Evolutionary conservation across 1,140 invertebrate genomes (phyloP), one percentile per base, ranked within the genome.

Genomic region (Micrasema longulum): DNA sequence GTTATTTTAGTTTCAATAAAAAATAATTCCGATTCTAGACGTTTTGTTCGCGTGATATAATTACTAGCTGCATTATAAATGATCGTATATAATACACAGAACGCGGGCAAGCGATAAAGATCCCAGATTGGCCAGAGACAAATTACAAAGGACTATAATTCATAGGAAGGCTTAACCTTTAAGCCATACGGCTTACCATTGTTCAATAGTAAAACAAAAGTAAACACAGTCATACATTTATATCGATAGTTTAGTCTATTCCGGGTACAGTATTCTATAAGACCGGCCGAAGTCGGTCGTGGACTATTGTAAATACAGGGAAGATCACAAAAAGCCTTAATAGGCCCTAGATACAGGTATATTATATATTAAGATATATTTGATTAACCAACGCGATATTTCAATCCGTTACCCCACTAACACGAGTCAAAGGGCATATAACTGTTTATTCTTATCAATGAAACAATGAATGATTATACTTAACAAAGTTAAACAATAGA

Each of bases 61-160:
- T 11, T 18, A 20, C 48, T 22, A 14, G 48, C 20, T 18, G 48
- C 20, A 52, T 69, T 62, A 53, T 60, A 69, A 63, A 65, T n/a
- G n/a, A n/a, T n/a, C n/a, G n/a, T n/a, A n/a, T n/a, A n/a, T n/a
- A n/a, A n/a, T n/a, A n/a, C n/a, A n/a, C n/a, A n/a, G n/a, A n/a
- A n/a, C n/a, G n/a, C n/a, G 45, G 64, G 50, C 48, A 64, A 18
- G 20, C 53, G 62, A 71, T 65, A 65, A 38, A 71, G 69, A 71
- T 60, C 47, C 55, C 60, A 71, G 63, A 72, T 68, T 67, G 65
- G 50, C 57, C 63, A 68, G 43, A 73, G 72, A 74, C 67, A 74
- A 74, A 74, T 74, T 67, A 74, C 67, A 74, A 74, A 69, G 72
- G 72, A 70, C 62, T 50, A 74, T 74, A 74, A 73, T 69, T 73